Evolutionary conservation across 2,888 invertebrate genomes (phyloP), one percentile per base, ranked within the genome.

Genomic region (Odontocolon sp.): DNA sequence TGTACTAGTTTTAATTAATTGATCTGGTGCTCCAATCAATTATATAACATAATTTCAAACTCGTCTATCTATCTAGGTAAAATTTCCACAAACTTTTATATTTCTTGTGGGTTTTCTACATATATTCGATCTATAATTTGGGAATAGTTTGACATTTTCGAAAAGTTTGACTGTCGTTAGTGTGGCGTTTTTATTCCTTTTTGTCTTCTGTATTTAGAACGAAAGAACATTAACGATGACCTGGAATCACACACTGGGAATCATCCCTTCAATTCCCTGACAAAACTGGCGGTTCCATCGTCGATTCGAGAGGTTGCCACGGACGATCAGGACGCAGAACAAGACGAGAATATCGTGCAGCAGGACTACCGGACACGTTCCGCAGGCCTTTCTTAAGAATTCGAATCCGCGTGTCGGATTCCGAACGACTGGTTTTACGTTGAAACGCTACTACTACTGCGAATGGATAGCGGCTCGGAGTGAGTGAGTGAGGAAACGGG

Each of bases 371-470:
- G 66, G 23, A 28, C 61, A 47, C 54, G 71, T 78, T 79, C 82
- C 84, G 78, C 78, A 81, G 82, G 83, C 82, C 82, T 85, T 86
- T 85, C 82, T 77, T 77, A 84, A 84, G 83, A 84, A 86, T 86
- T 82, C 81, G 81, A 80, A 70, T 82, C 79, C 86, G 81, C 82
- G 81, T 67, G 80, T 78, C 69, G 80, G 79, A 85, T 84, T 86
- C 83, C 85, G 56, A 82, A 81, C 83, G 83, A 85, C 84, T 85
- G 85, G 86, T 86, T 86, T 86, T 86, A 85, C 85, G 83, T 82
- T 81, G 84, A 82, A 85, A 81, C 61, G 36, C n/a, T n/a, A 54
- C 69, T 56, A 71, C 70, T 63, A 61, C 83, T 78, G 81, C 81
- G 83, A 82, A 84, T 80, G 83, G 78, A 79, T 81, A 78, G 83